These are phyloP conservation scores for Myotis vivesi DNA, from an alignment of 2,797 vertebrate species.

Conservation along the genomic window DNA sequence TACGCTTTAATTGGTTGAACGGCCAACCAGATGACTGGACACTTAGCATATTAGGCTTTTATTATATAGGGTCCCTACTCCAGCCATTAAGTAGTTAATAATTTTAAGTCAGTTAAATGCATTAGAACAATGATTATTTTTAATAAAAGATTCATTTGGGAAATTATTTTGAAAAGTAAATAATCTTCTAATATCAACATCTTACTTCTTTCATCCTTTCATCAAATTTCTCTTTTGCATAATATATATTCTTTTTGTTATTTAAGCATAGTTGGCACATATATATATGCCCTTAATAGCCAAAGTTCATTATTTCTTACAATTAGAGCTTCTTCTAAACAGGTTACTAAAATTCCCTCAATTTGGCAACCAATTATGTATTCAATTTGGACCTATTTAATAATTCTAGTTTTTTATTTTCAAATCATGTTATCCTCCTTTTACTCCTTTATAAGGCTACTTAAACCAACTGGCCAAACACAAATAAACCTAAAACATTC, in stretches of 20 bases:
- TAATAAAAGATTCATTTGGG: not conserved
- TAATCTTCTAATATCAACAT: not conserved
- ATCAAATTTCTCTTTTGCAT: not conserved
- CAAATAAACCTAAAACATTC: not conserved
- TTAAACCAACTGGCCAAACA: not conserved
- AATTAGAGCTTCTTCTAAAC: not conserved
- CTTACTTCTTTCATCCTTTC: not conserved
- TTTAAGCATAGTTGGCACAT: not conserved
- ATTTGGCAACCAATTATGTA: not conserved
- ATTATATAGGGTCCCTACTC: not conserved
- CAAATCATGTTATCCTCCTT: not conserved
- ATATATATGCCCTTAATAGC: not conserved
- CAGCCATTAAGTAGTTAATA: not conserved
- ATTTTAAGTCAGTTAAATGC: not conserved
- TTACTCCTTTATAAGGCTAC: not conserved
- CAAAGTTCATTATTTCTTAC: not conserved
- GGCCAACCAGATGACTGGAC: no score
- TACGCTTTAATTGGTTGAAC: no score
- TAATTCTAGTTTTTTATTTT: not conserved
- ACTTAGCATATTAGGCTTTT: no score
- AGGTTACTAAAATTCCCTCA: not conserved
- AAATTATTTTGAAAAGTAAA: constrained; percentile 33
- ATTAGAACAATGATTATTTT: not conserved
- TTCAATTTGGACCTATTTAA: not conserved
- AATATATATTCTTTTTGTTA: not conserved